Percentiles rank a stretch among this genome's conserved stretches.
Conservation (phyloP, 2,797 vertebrate species). For the Martes flavigula region DNA sequence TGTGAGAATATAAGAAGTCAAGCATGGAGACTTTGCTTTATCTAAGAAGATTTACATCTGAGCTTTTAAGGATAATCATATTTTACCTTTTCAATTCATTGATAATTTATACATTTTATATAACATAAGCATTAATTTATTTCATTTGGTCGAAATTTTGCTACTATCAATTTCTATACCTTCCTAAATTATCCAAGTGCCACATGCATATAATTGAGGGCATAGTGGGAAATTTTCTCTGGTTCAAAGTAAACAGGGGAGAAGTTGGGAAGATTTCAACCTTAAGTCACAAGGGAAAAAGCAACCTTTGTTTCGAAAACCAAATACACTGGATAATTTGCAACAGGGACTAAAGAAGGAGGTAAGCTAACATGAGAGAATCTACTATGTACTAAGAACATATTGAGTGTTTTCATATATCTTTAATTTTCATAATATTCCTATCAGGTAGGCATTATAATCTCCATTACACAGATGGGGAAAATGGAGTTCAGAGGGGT, state of each 20-base stretch:
- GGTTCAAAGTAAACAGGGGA: neutral
- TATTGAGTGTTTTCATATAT: neutral
- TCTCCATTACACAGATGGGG: neutral
- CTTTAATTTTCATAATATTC: neutral
- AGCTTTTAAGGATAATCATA: neutral
- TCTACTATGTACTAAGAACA: neutral
- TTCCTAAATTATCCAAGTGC: constrained; percentile 3
- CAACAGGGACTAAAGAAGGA: neutral
- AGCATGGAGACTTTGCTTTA: neutral
- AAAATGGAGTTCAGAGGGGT: neutral
- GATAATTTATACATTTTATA: neutral
- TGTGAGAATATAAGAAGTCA: constrained; percentile 38
- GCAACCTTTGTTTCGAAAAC: constrained; percentile 22
- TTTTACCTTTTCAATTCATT: constrained; percentile 15
- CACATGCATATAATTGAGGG: neutral
- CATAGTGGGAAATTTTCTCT: neutral
- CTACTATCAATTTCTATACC: constrained; percentile 13
- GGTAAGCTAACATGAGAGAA: neutral
- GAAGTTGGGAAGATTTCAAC: neutral
- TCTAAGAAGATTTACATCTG: constrained; percentile 18
- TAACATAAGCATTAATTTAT: neutral
- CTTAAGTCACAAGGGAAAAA: constrained; percentile 34
- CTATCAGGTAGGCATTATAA: neutral
- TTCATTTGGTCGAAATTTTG: neutral
- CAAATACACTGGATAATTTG: neutral